Evolutionary conservation across 2,797 vertebrate species (phyloP).

Genomic region (Lacerta viridis): DNA sequence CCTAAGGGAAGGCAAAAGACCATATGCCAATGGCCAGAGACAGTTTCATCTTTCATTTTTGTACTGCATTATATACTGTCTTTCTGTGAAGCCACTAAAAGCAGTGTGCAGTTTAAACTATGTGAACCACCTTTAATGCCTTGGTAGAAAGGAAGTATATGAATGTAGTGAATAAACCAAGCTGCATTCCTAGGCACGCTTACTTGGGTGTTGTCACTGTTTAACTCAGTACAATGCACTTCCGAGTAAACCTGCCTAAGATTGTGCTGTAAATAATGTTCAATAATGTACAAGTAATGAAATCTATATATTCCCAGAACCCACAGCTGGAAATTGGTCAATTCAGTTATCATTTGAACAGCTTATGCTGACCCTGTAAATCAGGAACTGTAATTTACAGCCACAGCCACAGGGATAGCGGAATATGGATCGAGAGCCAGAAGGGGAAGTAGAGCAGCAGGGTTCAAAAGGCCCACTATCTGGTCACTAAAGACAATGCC

Average conservation of each 20-base stretch:
- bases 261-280: not conserved
- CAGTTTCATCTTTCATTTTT: not conserved
- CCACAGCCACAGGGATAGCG: not conserved
- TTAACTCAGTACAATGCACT: too few species aligned
- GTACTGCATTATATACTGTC: not conserved
- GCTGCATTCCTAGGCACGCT: not conserved
- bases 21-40: not conserved
- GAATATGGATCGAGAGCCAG: not conserved
- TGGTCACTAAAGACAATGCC: not conserved
- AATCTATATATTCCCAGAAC: not conserved
- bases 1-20: not conserved
- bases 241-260: not conserved
- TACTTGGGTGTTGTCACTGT: too few species aligned
- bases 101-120: not conserved
- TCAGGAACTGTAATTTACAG: not conserved
- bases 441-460: not conserved
- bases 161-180: not conserved
- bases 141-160: not conserved
- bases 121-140: not conserved
- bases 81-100: not conserved
- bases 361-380: not conserved
- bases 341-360: not conserved
- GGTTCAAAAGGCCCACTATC: not conserved
- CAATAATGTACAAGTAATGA: not conserved
- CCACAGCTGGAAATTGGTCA: not conserved